Evolutionary conservation across 2,888 invertebrate genomes (phyloP), one percentile per base, ranked within the genome.

Genomic region (Pelosia muscerda): DNA sequence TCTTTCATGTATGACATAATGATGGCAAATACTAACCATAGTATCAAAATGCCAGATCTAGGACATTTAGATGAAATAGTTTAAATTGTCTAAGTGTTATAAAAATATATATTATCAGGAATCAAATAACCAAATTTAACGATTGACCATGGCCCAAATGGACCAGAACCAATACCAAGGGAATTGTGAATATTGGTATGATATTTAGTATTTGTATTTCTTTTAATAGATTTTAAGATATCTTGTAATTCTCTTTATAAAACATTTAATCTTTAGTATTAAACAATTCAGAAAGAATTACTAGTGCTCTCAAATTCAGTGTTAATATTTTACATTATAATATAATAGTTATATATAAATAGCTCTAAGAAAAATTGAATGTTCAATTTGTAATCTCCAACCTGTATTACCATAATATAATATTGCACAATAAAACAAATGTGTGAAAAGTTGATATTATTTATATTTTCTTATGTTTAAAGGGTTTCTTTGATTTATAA

Each of bases 401-500:
- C 55, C 61, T 59, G 66, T 67, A 49, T n/a, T 49, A 49, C 49
- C 49, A 71, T 53, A 70, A 8, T 72, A 72, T n/a, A n/a, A 58
- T 65, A 69, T n/a, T 79, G 69, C 72, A 77, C 75, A 80, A 77
- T 81, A 79, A 79, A 79, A 81, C 68, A 67, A 74, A 55, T 63
- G 34, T 55, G 68, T 69, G 58, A 38, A 81, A 42, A 19, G 13
- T 19, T 25, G 59, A 38, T 2, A n/a, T 68, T 2, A n/a, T 68
- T 69, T 71, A 77, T 73, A 77, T 70, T 76, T 73, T 90, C 80
- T 89, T 92, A 69, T 89, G 81, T 76, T 91, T 92, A 75, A 87
- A 90, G 55, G 89, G 87, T 72, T 92, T 93, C 73, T 91, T 93
- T 2, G 84, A 75, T 79, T 91, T 92, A 65, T 83, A 83, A 55